These are phyloP conservation scores for Genyomyrus donnyi DNA, from an alignment of 2,113 vertebrate species.

Conservation along the genomic window DNA sequence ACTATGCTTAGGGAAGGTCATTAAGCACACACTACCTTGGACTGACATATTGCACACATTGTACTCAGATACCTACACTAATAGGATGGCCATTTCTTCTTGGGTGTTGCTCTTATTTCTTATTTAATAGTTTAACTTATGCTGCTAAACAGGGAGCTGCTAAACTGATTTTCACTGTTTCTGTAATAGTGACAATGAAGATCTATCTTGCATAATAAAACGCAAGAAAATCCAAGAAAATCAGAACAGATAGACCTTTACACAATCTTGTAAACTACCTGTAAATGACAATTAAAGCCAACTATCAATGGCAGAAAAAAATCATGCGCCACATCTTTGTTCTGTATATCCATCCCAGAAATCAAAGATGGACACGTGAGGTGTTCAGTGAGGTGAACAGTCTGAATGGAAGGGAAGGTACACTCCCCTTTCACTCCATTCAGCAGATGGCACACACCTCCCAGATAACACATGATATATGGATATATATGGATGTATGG, in stretches of 20 bases:
- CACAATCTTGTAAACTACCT: background rate
- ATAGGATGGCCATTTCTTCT: too few species aligned
- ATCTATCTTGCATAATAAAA: background rate
- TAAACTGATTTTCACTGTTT: too few species aligned
- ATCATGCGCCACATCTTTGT: background rate
- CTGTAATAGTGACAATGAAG: too few species aligned
- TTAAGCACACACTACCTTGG: too few species aligned
- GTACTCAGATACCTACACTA: too few species aligned
- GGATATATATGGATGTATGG: background rate
- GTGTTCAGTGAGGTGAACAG: background rate
- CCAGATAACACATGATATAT: background rate
- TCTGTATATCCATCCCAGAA: background rate
- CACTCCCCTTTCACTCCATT: background rate
- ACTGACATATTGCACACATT: too few species aligned
- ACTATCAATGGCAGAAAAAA: background rate
- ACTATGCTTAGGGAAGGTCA: too few species aligned
- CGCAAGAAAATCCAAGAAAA: background rate
- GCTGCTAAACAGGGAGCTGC: too few species aligned
- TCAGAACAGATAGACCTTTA: background rate
- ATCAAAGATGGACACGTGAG: background rate
- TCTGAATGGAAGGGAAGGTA: background rate
- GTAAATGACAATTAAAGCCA: background rate
- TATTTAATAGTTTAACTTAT: too few species aligned
- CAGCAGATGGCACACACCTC: background rate
- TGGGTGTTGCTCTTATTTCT: too few species aligned